A percentile compares a stretch with the other conserved stretches of the same genome.
Conservation (phyloP, 2,113 vertebrate species). For the Campylomormyrus numenius region DNA sequence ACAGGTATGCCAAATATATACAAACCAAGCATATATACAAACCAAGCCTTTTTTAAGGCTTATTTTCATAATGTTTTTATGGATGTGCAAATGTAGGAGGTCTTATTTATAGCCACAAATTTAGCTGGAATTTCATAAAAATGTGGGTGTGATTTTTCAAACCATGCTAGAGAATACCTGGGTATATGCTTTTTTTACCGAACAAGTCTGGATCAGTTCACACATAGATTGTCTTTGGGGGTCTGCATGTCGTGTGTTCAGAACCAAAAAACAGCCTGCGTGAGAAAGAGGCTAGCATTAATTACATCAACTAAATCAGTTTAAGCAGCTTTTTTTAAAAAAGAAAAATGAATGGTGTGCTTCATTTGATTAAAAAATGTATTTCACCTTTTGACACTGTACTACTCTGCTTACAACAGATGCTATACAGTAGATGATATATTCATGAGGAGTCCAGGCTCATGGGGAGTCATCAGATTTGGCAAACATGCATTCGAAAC, state of each 20-base stretch:
- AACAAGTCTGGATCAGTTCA: neutral
- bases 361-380: neutral
- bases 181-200: neutral
- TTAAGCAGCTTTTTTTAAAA: neutral
- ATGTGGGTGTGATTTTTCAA: neutral
- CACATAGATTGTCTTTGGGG: neutral
- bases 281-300: neutral
- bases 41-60: neutral
- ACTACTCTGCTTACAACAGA: neutral
- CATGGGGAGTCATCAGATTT: neutral
- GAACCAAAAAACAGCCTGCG: neutral
- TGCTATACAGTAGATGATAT: neutral
- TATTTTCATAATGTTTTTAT: neutral
- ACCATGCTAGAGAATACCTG: neutral
- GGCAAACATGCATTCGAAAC: neutral
- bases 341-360: neutral
- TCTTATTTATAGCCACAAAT: neutral
- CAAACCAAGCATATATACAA: neutral
- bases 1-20: slow-evolving; percentile 62
- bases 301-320: neutral
- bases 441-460: neutral
- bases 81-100: neutral
- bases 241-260: neutral
- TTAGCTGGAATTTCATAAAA: neutral
- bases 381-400: neutral